These are phyloP conservation scores for Eristalis arbustorum DNA, from an alignment of 2,888 invertebrate genomes.

Conservation along the genomic window DNA sequence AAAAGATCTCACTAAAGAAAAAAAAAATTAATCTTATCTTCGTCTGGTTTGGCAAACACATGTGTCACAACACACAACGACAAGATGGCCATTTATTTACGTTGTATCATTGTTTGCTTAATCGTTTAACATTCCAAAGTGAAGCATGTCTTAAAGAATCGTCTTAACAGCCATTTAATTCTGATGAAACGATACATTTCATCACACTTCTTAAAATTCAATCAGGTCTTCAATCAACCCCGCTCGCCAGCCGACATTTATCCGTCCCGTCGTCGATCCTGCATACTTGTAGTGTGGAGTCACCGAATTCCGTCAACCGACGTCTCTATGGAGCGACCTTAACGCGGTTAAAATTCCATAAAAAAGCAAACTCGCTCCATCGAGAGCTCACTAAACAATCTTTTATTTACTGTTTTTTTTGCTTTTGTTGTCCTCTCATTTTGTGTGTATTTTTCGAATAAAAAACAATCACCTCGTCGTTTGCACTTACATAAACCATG, in stretches of 20 bases:
- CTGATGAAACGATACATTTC: not conserved
- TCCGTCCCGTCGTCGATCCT: slow-evolving; percentile 10
- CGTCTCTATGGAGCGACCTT: slow-evolving; percentile 30
- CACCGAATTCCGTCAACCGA: slow-evolving; percentile 20
- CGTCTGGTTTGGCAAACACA: not conserved
- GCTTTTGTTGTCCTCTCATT: too few relatives aligned
- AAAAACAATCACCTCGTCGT: not conserved
- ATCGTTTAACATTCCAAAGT: not conserved
- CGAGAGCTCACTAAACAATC: slow-evolving; percentile 4
- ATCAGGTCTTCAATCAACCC: not conserved
- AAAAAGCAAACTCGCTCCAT: slow-evolving; percentile 8
- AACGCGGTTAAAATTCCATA: slow-evolving; percentile 48
- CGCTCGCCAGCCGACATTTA: not conserved
- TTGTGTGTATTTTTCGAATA: slow-evolving; percentile 25
- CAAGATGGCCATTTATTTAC: not conserved
- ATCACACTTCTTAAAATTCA: not conserved
- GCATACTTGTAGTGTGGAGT: slow-evolving; percentile 35
- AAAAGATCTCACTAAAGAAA: not conserved
- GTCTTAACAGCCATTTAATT: not conserved
- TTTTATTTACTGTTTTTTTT: not conserved
- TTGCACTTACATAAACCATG: not conserved
- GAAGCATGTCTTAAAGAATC: not conserved
- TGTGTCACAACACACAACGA: not conserved
- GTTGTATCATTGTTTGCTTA: not conserved
- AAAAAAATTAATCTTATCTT: not conserved